phyloP scores from a whole-genome alignment of 2,113 vertebrate species.

The Pedetes capensis region DNA sequence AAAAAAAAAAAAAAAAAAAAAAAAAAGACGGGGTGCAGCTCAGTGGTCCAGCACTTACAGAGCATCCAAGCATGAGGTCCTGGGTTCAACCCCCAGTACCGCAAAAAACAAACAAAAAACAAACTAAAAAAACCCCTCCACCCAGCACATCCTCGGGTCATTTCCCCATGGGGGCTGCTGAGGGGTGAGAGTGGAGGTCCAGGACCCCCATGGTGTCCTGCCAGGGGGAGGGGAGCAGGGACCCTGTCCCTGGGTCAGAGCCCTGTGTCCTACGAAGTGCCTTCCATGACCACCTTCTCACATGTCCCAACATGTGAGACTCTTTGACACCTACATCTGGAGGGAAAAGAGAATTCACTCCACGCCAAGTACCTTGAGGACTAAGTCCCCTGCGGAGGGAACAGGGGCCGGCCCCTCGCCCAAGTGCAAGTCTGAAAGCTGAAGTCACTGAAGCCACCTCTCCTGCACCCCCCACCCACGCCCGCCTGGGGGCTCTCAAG shows the following conservation, averaged over 20 bases:
- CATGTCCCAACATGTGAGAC: rapidly evolving
- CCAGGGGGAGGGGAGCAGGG: background rate
- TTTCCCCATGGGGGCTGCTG: background rate
- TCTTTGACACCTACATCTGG: background rate
- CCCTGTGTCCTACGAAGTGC: background rate
- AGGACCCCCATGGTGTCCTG: background rate
- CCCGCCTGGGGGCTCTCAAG: too few species aligned
- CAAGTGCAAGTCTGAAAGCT: too few species aligned
- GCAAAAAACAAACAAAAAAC: too few species aligned
- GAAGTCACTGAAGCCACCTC: too few species aligned
- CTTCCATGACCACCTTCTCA: background rate
- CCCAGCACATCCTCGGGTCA: rapidly evolving
- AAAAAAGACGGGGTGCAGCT: too few species aligned
- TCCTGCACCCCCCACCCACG: too few species aligned
- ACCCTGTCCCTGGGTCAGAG: background rate
- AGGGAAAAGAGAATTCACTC: background rate
- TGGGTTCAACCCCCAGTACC: too few species aligned
- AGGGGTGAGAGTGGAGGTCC: rapidly evolving
- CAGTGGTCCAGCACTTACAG: too few species aligned
- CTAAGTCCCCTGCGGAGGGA: background rate
- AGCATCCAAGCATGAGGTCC: too few species aligned
- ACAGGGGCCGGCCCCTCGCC: too few species aligned
- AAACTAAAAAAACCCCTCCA: too few species aligned
- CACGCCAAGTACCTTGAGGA: background rate
- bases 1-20: too few species aligned